Evolutionary conservation across 2,888 invertebrate species (phyloP), one percentile per base, ranked within the genome.

Genomic region (Aethes cnicana): DNA sequence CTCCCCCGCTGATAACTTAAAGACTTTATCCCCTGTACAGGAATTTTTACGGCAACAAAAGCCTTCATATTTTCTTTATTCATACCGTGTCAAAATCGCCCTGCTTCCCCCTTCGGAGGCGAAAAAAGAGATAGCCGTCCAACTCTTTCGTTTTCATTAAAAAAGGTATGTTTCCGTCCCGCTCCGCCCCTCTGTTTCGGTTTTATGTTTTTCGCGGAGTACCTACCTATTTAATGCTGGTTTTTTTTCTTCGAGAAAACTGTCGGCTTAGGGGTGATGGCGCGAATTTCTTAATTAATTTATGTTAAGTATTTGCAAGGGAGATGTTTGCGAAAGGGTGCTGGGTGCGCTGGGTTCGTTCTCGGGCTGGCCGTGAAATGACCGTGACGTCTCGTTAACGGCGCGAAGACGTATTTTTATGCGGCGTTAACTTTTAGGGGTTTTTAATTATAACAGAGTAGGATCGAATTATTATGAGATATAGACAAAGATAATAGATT

Each of bases 61-160:
- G 84, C 87, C 77, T 81, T 87, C 85, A 88, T 89, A 89, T 89
- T 88, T 89, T 88, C 87, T 88, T 88, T 87, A 86, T 86, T 86
- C 85, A 81, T 81, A 69, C 81, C 85, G 84, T 84, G 84, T 86
- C 83, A 84, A 84, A 85, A 84, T 85, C 82, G 80, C 74, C 81
- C 77, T 71, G 63, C 70, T 70, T 77, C 79, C 82, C 76, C 74
- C 76, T 73, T 74, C 64, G 65, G 63, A 68, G 76, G 63, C 66
- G 74, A 76, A 84, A 84, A 83, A 81, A 78, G 78, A 78, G 76
- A 85, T 71, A 77, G 67, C 68, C 54, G 43, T 48, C 74, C 69
- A 84, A 86, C 89, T 87, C 89, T 81, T 87, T 89, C 82, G 60
- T 72, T 62, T 85, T 74, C 74, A 75, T 80, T 77, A 75, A 72